Base-by-base conservation (phyloP, 1,140 invertebrate species). In the Semibalanus balanoides region DNA sequence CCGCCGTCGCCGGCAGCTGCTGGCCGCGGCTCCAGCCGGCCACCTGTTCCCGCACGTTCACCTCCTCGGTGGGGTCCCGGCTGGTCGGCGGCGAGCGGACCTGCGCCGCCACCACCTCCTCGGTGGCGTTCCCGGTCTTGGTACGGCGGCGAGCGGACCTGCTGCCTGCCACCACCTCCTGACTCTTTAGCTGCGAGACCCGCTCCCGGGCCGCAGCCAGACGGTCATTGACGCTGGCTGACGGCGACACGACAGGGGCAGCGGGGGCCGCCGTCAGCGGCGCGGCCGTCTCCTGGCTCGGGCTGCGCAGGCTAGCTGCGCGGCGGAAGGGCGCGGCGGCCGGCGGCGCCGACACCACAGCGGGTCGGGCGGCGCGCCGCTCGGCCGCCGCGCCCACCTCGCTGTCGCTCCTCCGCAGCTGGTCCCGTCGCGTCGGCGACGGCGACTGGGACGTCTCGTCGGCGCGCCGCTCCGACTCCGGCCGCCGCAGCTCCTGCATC, bases 11-110 rank as follows among this genome's bases (percentile, higher is more conserved):
- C 22, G 51, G 51, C 51, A 3, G 51, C 51, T 11, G 11, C 51
- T 43, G 70, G 70, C 28, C 75, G 35, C 76, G 75, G 40, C 78
- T 78, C 79, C 81, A 82, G 31, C 79, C 79, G 25, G 81, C 79
- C 29, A 79, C 81, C 30, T 80, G 73, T 73, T 82, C 81, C 75
- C 80, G 80, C 28, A 82, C 81, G 78, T 82, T 82, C n/a, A 82
- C 77, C 51, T 81, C 80, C 31, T 82, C 81, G 7, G 51, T 64
- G 51, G 51, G 51, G 22, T 64, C 51, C n/a, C n/a, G n/a, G n/a
- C n/a, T n/a, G n/a, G n/a, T n/a, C n/a, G n/a, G n/a, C n/a, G n/a
- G n/a, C n/a, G n/a, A n/a, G 51, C 51, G 51, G 14, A 25, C 51
- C 11, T 7, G 51, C 51, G 51, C 51, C 51, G 35, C 35, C 35